phyloP scores from a whole-genome alignment of 2,888 invertebrate genomes.

The Lottia gigantea region DNA sequence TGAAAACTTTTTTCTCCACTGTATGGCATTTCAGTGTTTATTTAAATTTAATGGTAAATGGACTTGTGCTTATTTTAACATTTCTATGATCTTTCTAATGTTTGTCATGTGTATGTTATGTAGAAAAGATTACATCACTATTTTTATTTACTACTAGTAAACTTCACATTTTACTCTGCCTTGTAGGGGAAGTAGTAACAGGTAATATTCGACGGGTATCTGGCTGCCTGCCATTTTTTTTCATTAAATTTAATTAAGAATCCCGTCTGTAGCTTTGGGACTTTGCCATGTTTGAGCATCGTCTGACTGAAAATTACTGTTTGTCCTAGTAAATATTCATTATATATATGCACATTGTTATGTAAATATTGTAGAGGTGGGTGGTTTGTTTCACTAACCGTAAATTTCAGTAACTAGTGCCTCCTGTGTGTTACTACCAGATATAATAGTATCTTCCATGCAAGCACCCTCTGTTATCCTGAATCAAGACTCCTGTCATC shows the following conservation, averaged over 20 bases:
- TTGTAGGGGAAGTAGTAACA: constrained; percentile 11
- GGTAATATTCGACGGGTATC: constrained; percentile 8
- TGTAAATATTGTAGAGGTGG: constrained; percentile 11
- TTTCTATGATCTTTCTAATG: constrained; percentile 11
- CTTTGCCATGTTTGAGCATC: constrained; percentile 11
- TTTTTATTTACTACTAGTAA: constrained; percentile 10
- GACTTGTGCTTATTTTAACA: constrained; percentile 11
- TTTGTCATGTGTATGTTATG: constrained; percentile 11
- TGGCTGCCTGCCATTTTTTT: constrained; percentile 11
- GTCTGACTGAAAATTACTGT: constrained; percentile 11
- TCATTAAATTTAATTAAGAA: background rate
- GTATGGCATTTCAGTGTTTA: constrained; percentile 6
- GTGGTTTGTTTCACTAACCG: constrained; percentile 11
- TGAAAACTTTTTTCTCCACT: constrained; percentile 10
- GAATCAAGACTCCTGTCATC: constrained; percentile 9
- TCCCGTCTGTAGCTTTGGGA: constrained; percentile 1
- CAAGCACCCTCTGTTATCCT: constrained; percentile 11
- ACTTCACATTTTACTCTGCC: constrained; percentile 11
- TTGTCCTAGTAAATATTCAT: constrained; percentile 10
- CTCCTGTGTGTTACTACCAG: constrained; percentile 10
- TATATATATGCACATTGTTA: constrained; percentile 10
- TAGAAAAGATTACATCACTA: constrained; percentile 9
- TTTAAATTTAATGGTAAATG: constrained; percentile 2
- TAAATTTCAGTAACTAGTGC: constrained; percentile 11
- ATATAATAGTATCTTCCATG: constrained; percentile 11